Base-by-base conservation (phyloP, 1,140 invertebrate genomes). In the Arctopsyche grandis region DNA sequence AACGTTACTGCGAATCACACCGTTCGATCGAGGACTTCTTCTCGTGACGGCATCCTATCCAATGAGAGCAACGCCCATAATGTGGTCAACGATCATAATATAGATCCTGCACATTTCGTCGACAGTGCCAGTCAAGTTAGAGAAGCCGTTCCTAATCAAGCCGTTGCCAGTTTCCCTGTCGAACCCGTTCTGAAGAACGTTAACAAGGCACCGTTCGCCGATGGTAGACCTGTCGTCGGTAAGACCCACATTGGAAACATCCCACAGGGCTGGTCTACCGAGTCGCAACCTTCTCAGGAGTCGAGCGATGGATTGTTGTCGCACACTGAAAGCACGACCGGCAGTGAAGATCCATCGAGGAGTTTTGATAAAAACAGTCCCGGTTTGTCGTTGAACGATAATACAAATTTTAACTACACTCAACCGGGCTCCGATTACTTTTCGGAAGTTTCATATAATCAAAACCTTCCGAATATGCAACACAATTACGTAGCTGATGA, bases 201-300 rank as follows among this genome's bases (percentile, higher is more conserved):
- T 14, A 74, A 12, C 16, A 74, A 74, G 56, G 10, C 16, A 46
- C 22, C 38, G 7, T 44, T 21, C 7, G 19, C 21, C 19, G 74
- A 76, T 19, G 58, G 9, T 75, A 38, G 10, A 26, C 19, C 74
- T 22, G 38, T 9, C 1, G 7, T 44, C 0, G 22, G 10, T 21
- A 76, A 76, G 43, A 76, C 74, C 21, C 84, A 87, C 82, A 81
- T 86, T 82, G 88, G 88, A 77, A 89, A 89, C 79, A 84, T 90
- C 75, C 89, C 89, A 66, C 89, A 90, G 4, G 90, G 91, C 75
- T 91, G 90, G 90, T 91, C 90, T 9, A 90, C 89, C 48, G 90
- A 91, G 81, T 91, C 90, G 19, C 90, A 91, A 84, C 88, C 90
- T 83, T 91, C 90, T 5, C 89, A 91, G 82, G 90, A 91, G 83